Percentiles rank a stretch among this genome's conserved stretches.
These are phyloP conservation scores for Herpetotheres cachinnans DNA, from an alignment of 2,113 vertebrate species.

Conservation along the genomic window DNA sequence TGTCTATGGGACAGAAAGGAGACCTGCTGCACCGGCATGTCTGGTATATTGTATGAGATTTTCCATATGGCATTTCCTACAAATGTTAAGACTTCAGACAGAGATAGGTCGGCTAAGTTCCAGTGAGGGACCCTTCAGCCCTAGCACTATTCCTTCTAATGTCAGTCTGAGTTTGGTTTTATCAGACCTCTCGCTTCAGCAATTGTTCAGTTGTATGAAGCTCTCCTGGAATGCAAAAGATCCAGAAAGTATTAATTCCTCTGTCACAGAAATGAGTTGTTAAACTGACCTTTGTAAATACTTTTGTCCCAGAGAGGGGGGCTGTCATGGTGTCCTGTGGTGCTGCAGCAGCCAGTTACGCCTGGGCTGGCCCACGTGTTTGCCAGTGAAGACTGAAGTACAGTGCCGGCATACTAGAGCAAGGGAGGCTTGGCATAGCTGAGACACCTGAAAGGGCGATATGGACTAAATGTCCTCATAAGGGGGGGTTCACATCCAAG, in stretches of 20 bases:
- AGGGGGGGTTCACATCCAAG: background rate
- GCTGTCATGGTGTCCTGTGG: background rate
- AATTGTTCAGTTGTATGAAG: background rate
- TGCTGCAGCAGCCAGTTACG: background rate
- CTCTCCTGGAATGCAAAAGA: background rate
- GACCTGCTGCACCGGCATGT: background rate
- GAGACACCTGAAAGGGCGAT: background rate
- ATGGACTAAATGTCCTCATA: no score
- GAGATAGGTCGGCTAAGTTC: background rate
- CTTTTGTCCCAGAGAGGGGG: background rate
- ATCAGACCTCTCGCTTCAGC: background rate
- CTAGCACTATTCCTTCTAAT: background rate
- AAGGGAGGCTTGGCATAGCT: background rate
- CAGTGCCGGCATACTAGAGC: rapidly evolving
- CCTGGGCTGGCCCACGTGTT: background rate
- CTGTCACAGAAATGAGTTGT: background rate
- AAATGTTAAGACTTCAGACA: background rate
- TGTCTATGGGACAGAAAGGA: background rate
- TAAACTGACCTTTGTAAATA: background rate
- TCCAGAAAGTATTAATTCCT: background rate
- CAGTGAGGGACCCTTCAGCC: background rate
- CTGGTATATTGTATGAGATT: background rate
- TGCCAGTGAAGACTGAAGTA: background rate
- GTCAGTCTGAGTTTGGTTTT: background rate
- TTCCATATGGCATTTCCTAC: background rate